Conservation (phyloP, 92 coral and sea anemone species). For the Phenganax stokvisi region DNA sequence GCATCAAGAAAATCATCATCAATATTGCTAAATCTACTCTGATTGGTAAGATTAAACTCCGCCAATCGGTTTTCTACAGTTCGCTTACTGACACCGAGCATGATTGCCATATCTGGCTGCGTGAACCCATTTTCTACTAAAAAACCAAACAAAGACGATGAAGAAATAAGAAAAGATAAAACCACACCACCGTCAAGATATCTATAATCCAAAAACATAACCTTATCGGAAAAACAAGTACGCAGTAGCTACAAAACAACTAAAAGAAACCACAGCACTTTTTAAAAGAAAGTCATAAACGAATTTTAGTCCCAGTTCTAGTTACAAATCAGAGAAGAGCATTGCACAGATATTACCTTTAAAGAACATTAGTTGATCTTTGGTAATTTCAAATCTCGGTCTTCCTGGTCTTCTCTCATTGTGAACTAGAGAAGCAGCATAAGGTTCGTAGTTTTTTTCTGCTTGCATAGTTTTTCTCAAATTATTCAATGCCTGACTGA, state of each 20-base stretch:
- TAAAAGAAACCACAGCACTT: too few relatives aligned
- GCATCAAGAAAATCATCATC: slow-evolving; percentile 50
- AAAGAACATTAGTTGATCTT: slow-evolving; percentile 44
- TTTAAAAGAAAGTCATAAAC: background rate
- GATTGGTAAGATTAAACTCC: slow-evolving; percentile 46
- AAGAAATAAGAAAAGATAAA: too few relatives aligned
- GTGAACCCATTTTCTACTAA: slow-evolving; percentile 46
- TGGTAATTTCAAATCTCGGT: slow-evolving; percentile 43
- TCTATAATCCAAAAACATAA: too few relatives aligned
- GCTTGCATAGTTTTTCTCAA: background rate
- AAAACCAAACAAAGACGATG: too few relatives aligned
- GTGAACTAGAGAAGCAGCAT: background rate
- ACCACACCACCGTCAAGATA: too few relatives aligned
- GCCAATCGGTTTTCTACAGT: slow-evolving; percentile 49
- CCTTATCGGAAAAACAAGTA: too few relatives aligned
- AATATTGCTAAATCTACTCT: slow-evolving; percentile 43
- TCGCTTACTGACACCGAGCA: slow-evolving; percentile 57
- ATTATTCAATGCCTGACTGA: background rate
- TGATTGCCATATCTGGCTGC: slow-evolving; percentile 49
- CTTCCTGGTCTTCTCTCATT: slow-evolving; percentile 43
- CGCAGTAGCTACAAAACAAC: too few relatives aligned
- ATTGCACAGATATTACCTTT: slow-evolving; percentile 21
- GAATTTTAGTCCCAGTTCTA: background rate
- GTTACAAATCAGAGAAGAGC: background rate
- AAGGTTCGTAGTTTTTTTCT: slow-evolving; percentile 5